These are phyloP conservation scores for Melanerpes formicivorus DNA, from an alignment of 2,113 vertebrate species.

Conservation along the genomic window DNA sequence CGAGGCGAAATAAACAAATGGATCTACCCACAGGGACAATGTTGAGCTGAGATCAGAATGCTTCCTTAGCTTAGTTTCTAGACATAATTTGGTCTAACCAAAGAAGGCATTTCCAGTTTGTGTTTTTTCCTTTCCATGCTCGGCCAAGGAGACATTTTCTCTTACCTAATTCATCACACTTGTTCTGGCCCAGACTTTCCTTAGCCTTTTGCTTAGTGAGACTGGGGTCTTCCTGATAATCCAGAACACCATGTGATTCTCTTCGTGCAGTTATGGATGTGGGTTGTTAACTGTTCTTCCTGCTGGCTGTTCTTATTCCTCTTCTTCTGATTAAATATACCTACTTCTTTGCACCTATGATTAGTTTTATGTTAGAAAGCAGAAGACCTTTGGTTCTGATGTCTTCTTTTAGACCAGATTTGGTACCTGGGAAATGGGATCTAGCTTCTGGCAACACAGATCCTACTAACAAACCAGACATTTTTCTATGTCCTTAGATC, in stretches of 20 bases:
- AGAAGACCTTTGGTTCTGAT: neutral
- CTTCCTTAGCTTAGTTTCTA: conserved; percentile 22
- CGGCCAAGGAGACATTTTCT: neutral
- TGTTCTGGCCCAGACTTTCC: neutral
- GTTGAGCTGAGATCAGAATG: conserved; percentile 1
- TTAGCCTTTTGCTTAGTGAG: neutral
- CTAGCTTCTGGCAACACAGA: neutral
- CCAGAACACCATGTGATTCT: neutral
- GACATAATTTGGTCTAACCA: neutral
- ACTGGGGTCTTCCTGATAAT: neutral
- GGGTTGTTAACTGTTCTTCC: neutral
- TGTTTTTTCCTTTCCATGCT: neutral
- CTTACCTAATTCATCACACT: neutral
- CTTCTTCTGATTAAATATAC: neutral
- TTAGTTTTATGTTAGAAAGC: neutral
- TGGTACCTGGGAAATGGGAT: neutral
- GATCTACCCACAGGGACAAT: conserved; percentile 7
- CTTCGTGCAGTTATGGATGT: neutral
- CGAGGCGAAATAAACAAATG: conserved; percentile 34
- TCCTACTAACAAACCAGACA: neutral
- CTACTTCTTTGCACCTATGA: neutral
- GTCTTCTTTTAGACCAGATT: neutral
- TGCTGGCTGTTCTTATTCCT: neutral
- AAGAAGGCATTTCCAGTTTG: conserved; percentile 24
- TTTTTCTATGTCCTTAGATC: neutral